These are phyloP conservation scores for Genyomyrus donnyi DNA, from an alignment of 2,113 vertebrate genomes.

Conservation along the genomic window DNA sequence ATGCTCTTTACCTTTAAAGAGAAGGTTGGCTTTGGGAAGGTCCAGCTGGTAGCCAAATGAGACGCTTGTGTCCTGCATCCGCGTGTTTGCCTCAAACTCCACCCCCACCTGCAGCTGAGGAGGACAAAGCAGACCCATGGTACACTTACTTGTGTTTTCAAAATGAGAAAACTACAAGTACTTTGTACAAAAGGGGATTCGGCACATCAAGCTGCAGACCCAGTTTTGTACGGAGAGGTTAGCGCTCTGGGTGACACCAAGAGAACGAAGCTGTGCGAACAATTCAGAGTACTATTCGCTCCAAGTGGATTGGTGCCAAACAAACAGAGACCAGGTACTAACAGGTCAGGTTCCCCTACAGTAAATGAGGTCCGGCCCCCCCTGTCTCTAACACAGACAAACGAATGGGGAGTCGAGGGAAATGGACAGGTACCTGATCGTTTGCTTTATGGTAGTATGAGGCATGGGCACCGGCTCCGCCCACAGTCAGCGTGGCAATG, in stretches of 20 bases:
- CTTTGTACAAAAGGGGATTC: background rate
- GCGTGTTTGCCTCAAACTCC: constrained; percentile 79
- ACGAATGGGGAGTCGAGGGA: background rate
- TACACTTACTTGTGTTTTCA: background rate
- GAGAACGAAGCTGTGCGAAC: background rate
- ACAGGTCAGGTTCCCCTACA: background rate
- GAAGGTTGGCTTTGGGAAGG: constrained; percentile 79
- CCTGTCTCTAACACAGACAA: background rate
- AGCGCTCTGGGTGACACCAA: background rate
- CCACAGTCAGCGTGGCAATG: constrained; percentile 73
- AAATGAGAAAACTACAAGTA: background rate
- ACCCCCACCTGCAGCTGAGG: constrained; percentile 79
- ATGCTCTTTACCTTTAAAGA: constrained; percentile 72
- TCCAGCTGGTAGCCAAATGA: constrained; percentile 84
- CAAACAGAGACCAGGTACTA: background rate
- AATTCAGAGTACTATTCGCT: background rate
- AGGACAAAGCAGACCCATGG: background rate
- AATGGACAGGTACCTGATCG: constrained; percentile 65
- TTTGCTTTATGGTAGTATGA: constrained; percentile 88
- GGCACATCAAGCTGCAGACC: background rate
- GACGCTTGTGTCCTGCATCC: constrained; percentile 78
- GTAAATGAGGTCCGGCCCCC: background rate
- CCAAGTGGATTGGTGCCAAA: background rate
- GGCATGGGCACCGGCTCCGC: constrained; percentile 76
- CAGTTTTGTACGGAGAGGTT: background rate